Conservation (phyloP, 2,113 vertebrate species). For the Tinamus guttatus region DNA sequence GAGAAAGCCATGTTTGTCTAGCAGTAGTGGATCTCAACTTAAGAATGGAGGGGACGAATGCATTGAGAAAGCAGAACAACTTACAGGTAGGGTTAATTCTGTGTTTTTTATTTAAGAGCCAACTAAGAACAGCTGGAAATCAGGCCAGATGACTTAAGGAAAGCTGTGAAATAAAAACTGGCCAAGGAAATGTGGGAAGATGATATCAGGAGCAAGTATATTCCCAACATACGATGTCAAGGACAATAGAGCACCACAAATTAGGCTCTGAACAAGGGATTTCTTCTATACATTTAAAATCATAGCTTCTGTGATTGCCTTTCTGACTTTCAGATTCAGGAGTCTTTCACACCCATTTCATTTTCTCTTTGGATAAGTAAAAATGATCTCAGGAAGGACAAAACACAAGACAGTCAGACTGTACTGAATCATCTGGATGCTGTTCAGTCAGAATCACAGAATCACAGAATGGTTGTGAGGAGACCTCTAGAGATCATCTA, state of each 20-base stretch:
- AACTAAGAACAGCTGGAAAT: not conserved
- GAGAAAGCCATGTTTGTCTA: not conserved
- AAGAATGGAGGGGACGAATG: not conserved
- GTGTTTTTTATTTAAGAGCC: not conserved
- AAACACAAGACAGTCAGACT: not conserved
- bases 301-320: not conserved
- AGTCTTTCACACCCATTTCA: not conserved
- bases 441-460: not conserved
- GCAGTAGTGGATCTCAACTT: not conserved
- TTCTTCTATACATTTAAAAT: not conserved
- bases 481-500: too few relatives aligned
- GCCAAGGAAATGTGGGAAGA: not conserved
- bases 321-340: not conserved
- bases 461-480: too few relatives aligned
- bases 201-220: slow-evolving; percentile 27
- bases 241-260: not conserved
- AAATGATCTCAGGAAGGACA: not conserved
- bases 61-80: not conserved
- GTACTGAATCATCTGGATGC: accelerated
- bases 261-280: not conserved
- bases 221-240: not conserved
- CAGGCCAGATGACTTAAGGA: not conserved
- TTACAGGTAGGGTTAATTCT: not conserved
- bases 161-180: not conserved
- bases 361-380: accelerated